These are phyloP conservation scores for Pachliopta kotzebuea DNA, from an alignment of 2,888 invertebrate species.

Conservation along the genomic window DNA sequence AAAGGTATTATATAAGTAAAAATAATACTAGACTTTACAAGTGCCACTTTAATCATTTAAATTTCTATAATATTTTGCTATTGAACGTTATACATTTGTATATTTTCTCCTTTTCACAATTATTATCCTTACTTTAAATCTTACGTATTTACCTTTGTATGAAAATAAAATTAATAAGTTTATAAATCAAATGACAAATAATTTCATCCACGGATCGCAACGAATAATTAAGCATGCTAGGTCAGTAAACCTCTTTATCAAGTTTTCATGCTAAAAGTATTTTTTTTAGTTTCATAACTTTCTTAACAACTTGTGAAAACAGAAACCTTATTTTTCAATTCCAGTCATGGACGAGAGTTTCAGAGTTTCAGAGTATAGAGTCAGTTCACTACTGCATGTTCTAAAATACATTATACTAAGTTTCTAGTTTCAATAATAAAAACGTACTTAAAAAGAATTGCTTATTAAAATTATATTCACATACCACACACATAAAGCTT, in stretches of 20 bases:
- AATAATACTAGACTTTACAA: too few relatives aligned
- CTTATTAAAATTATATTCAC: slow-evolving; percentile 1
- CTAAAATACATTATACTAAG: background rate
- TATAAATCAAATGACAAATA: too few relatives aligned
- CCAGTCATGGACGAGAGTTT: background rate
- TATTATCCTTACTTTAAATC: too few relatives aligned
- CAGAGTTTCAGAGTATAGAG: too few relatives aligned
- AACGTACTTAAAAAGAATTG: background rate
- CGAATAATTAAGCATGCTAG: background rate
- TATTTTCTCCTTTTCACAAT: too few relatives aligned
- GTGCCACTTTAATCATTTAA: too few relatives aligned
- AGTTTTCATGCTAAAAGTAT: background rate
- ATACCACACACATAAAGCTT: background rate
- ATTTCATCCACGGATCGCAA: background rate
- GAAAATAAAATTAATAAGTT: too few relatives aligned
- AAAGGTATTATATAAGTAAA: too few relatives aligned
- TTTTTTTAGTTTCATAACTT: background rate
- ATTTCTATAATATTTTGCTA: too few relatives aligned
- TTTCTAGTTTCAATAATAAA: background rate
- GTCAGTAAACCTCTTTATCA: background rate
- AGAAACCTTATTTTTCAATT: background rate
- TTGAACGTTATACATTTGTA: too few relatives aligned
- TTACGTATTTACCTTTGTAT: too few relatives aligned
- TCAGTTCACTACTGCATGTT: too few relatives aligned
- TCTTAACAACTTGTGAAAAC: background rate